Evolutionary conservation across 2,797 vertebrate genomes (phyloP).

Genomic region (Uromys caudimaculatus): DNA sequence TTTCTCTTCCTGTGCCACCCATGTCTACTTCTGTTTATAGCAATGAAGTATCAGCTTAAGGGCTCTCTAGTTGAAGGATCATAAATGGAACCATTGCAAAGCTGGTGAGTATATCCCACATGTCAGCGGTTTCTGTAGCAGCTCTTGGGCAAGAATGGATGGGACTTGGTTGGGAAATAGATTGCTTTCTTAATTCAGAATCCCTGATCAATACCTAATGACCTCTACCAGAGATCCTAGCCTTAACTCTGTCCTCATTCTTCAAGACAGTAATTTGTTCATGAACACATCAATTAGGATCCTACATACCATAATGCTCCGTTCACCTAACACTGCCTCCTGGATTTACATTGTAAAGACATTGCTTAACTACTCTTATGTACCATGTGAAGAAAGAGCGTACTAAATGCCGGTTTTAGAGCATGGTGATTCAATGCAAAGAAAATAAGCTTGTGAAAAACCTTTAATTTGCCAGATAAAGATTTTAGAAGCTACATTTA

Average conservation of each 20-base stretch:
- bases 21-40: not conserved
- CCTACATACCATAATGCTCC: not conserved
- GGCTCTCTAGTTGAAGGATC: not conserved
- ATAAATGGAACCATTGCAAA: not conserved
- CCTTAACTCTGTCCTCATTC: no score
- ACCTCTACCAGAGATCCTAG: not conserved
- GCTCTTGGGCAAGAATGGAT: not conserved
- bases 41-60: not conserved
- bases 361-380: not conserved
- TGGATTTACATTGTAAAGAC: not conserved
- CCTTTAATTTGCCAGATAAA: not conserved
- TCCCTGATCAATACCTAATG: not conserved
- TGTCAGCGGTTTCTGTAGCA: not conserved
- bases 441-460: not conserved
- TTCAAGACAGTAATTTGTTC: not conserved
- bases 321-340: not conserved
- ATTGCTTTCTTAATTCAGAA: not conserved
- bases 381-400: not conserved
- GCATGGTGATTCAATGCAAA: not conserved
- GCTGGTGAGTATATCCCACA: not conserved
- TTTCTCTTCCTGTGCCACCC: not conserved
- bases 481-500: not conserved
- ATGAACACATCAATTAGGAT: not conserved
- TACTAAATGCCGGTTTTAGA: not conserved
- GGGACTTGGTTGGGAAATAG: rapidly evolving